phyloP scores from a whole-genome alignment of 2,113 vertebrate genomes.

The Pachyramphus minor region DNA sequence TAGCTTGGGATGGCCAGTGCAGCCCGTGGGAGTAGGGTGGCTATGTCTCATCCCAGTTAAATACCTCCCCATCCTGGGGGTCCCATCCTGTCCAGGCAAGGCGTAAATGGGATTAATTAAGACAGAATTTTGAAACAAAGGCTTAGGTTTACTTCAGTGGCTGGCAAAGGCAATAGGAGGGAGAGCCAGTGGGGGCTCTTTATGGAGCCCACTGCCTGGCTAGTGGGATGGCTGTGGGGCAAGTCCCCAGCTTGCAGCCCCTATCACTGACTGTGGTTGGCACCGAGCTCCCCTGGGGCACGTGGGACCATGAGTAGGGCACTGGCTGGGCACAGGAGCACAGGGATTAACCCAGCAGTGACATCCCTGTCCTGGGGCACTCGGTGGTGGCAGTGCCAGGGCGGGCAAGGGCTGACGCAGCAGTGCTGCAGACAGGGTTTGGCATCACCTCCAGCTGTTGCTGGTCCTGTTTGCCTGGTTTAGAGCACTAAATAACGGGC shows the following conservation, averaged over 20 bases:
- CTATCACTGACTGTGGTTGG: neutral
- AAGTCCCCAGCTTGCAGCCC: neutral
- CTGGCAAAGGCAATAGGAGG: neutral
- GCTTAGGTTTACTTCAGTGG: neutral
- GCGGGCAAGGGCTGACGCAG: neutral
- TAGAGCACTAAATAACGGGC: neutral
- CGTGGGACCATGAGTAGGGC: rapidly evolving
- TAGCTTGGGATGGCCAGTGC: rapidly evolving
- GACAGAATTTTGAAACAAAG: neutral
- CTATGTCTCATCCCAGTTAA: neutral
- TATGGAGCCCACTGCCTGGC: neutral
- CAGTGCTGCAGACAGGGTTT: neutral
- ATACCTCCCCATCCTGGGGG: neutral
- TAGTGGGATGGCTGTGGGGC: neutral
- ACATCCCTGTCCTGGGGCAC: neutral
- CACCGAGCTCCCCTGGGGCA: rapidly evolving
- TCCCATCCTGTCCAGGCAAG: neutral
- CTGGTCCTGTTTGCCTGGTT: neutral
- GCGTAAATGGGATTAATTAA: neutral
- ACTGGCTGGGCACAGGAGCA: neutral
- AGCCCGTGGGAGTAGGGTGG: rapidly evolving
- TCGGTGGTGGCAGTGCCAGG: neutral
- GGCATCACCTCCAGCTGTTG: rapidly evolving
- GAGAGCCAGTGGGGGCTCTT: rapidly evolving
- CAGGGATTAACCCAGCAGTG: neutral